Evolutionary conservation across 2,113 vertebrate species (phyloP).

Genomic region (Jacana jacana): DNA sequence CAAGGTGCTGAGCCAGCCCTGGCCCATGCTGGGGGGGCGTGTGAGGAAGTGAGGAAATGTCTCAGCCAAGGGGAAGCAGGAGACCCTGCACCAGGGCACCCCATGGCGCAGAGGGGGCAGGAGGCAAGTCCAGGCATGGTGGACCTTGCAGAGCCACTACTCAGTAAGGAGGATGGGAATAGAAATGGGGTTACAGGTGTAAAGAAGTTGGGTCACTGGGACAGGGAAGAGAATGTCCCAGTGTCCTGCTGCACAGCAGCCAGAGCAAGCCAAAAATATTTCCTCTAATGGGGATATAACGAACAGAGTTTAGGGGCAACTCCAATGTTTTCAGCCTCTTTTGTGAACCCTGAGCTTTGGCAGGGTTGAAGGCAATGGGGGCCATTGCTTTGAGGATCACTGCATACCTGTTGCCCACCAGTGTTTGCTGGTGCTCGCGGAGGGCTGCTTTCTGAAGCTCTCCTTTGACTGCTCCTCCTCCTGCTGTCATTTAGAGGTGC

Average conservation of each 20-base stretch:
- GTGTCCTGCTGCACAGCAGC: neutral
- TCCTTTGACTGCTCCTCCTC: neutral
- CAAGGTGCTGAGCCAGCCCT: neutral
- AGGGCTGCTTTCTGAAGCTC: neutral
- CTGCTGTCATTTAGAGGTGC: neutral
- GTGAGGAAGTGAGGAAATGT: neutral
- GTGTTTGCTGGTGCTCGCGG: fast-evolving
- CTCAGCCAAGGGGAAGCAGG: neutral
- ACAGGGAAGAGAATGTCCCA: neutral
- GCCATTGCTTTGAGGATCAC: neutral
- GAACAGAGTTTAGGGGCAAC: neutral
- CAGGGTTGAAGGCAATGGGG: neutral
- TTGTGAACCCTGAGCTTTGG: neutral
- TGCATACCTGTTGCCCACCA: too few relatives aligned
- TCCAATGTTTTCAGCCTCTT: neutral
- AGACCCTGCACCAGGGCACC: fast-evolving
- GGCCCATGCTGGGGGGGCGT: neutral
- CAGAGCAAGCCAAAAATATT: neutral
- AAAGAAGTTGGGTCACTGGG: neutral
- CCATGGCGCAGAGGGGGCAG: neutral
- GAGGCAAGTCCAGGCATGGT: neutral
- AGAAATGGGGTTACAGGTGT: neutral
- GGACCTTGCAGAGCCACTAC: neutral
- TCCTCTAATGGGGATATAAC: neutral
- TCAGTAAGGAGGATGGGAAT: neutral